Percentiles rank a stretch among this genome's conserved stretches.
Conservation (phyloP, 2,888 invertebrate genomes). For the Megamerina dolium region DNA sequence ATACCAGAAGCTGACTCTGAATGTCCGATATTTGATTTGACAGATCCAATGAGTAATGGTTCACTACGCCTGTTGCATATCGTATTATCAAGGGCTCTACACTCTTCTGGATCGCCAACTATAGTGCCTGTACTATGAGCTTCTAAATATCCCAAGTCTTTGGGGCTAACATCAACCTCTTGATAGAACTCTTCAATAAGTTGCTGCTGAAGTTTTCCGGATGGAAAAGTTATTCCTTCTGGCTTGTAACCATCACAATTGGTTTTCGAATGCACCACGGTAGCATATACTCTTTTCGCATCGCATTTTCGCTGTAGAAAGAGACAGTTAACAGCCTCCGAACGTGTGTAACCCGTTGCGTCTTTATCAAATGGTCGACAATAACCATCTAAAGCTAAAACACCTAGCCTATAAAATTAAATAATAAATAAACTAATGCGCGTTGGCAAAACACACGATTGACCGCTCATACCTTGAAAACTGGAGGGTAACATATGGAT, state of each 20-base stretch:
- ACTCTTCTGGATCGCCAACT: constrained; percentile 89
- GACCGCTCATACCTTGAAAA: constrained; percentile 60
- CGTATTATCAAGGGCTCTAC: constrained; percentile 72
- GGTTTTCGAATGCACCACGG: constrained; percentile 69
- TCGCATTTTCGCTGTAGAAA: constrained; percentile 66
- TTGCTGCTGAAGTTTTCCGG: constrained; percentile 58
- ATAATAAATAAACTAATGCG: not conserved
- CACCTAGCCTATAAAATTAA: constrained; percentile 56
- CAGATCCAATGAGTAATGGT: constrained; percentile 78
- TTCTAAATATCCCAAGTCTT: constrained; percentile 68
- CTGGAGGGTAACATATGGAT: constrained; percentile 82
- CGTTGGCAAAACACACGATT: not conserved
- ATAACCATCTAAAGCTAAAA: constrained; percentile 74
- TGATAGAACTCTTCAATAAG: constrained; percentile 61
- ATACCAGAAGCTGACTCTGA: constrained; percentile 81
- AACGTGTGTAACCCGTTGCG: constrained; percentile 77
- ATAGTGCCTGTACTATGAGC: constrained; percentile 79
- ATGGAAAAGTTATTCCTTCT: constrained; percentile 64
- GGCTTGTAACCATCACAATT: constrained; percentile 75
- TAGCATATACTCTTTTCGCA: constrained; percentile 63
- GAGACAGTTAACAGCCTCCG: constrained; percentile 67
- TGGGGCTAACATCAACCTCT: constrained; percentile 66
- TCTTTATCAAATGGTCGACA: constrained; percentile 87
- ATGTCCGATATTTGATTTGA: constrained; percentile 93
- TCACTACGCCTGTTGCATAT: constrained; percentile 69